Base-by-base conservation (phyloP, 2,888 invertebrate species). In the Sycophila texana region DNA sequence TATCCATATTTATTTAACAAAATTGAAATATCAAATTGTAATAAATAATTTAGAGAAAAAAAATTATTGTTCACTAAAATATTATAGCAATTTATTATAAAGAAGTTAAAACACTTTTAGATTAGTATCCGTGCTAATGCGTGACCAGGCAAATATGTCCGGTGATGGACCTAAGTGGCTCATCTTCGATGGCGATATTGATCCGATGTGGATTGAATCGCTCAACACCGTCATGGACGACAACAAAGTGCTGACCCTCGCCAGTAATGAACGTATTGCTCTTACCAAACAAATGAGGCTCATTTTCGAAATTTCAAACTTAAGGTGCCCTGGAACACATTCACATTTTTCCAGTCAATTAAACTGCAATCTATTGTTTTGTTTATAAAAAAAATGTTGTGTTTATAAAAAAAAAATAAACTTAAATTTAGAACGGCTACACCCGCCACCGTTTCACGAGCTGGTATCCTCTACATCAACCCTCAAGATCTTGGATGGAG, bases 121-220 rank as follows among this genome's bases (percentile, higher is more conserved):
- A n/a, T 91, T 98, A 71, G 96, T 98, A 88, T 98, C 98, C 0
- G 95, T 96, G 0, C 94, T 98, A 74, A 98, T 98, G 96, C 92
- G 98, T 82, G 98, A 98, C 88, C 95, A 97, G 92, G 97, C 98
- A 0, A 97, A 97, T 89, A 93, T 97, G 92, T 91, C 94, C 0
- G 96, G 96, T 0, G 95, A 95, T 85, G 95, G 95, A 0, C 95
- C 96, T 0, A 98, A 98, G 89, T 98, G 98, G 98, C 97, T 98
- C 85, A 96, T 98, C 12, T 92, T 98, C 66, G 98, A 98, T 90
- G 98, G 98, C 20, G 98, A 98, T 88, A 98, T 98, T 85, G 98
- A 98, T 92, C 98, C 98, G 0, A 98, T 98, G 98, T 98, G 98
- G 98, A 98, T 98, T 86, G 98, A 98, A 91, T 98, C 97, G 51